These are phyloP conservation scores for Julus scandinavius DNA, from an alignment of 2,888 invertebrate genomes.

Conservation along the genomic window DNA sequence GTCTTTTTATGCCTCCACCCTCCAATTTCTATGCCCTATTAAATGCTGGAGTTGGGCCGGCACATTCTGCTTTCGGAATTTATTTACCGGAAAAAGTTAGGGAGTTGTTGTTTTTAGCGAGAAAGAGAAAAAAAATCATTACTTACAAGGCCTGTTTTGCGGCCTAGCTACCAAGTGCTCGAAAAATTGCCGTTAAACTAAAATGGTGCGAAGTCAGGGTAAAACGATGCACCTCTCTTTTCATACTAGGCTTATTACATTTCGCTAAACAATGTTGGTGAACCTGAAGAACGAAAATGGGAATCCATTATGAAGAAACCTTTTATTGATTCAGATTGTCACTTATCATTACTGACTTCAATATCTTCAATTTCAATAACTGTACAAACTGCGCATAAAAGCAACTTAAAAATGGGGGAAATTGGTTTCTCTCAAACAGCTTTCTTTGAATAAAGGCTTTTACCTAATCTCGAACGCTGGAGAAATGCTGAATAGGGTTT, in stretches of 20 bases:
- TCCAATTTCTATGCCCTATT: slow-evolving; percentile 43
- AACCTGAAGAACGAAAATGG: slow-evolving; percentile 21
- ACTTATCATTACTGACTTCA: slow-evolving; percentile 39
- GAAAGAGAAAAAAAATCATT: slow-evolving; percentile 24
- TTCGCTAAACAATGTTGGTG: slow-evolving; percentile 1
- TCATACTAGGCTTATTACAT: slow-evolving; percentile 1
- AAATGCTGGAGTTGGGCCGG: slow-evolving; percentile 31
- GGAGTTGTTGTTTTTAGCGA: slow-evolving; percentile 37
- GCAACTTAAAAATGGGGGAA: background rate
- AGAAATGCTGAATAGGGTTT: background rate
- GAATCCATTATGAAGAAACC: slow-evolving; percentile 25
- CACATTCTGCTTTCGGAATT: slow-evolving; percentile 35
- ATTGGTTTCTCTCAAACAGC: background rate
- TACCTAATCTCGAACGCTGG: background rate
- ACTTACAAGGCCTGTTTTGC: slow-evolving; percentile 36
- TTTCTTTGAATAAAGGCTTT: background rate
- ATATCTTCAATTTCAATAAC: background rate
- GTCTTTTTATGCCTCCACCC: slow-evolving; percentile 44
- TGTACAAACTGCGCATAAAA: background rate
- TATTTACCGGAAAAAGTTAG: slow-evolving; percentile 43
- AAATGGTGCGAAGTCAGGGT: background rate
- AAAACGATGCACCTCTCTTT: slow-evolving; percentile 6
- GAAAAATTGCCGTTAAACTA: slow-evolving; percentile 17
- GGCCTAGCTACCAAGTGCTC: slow-evolving; percentile 43
- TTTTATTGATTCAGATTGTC: slow-evolving; percentile 43